Base-by-base conservation (phyloP, 2,113 vertebrate genomes). In the Prunella himalayana region DNA sequence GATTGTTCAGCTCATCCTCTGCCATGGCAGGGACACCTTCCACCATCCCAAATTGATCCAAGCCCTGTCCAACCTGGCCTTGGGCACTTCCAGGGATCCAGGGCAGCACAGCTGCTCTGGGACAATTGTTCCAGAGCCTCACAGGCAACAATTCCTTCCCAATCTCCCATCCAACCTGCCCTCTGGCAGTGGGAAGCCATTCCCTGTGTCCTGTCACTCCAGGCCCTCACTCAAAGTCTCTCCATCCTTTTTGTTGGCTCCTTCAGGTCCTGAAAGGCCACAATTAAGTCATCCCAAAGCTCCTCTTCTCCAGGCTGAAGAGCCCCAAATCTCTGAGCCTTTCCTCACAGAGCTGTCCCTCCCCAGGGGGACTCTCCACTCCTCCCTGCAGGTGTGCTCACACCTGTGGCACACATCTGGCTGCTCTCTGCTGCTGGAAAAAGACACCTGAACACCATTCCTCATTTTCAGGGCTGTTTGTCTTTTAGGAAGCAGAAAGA, bases 151-250 rank as follows among this genome's bases (percentile, higher is more conserved):
- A 44, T n/a, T 66, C 2, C 60, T 2, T 11, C 77, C 39, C 59
- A 65, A 4, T 0, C 5, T 10, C 44, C 51, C 75, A 63, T 2
- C 65, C 0, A 12, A 0, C 37, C 57, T 41, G 3, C 14, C 42
- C 50, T 51, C 13, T 73, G 33, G 12, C 59, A 66, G 1, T 28
- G 51, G 7, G 23, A 42, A 66, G 4, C 33, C 69, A 44, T 20
- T 16, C 57, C 39, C 19, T 7, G 1, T 12, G 13, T n/a, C 44
- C 44, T 15, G 8, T 9, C 76, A 3, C 33, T 65, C 35, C 50
- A 35, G 2, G 1, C 30, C 25, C 11, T 35, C 10, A 10, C 14
- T 14, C 33, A 28, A 28, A 37, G 6, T 11, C 51, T 17, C 59
- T 57, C 85, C 85, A 64, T 23, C 50, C 7, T 44, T 72, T 31